Percentiles rank a stretch among this genome's conserved stretches.
Conservation (phyloP, 2,797 vertebrate genomes). For the Acanthurus tractus region DNA sequence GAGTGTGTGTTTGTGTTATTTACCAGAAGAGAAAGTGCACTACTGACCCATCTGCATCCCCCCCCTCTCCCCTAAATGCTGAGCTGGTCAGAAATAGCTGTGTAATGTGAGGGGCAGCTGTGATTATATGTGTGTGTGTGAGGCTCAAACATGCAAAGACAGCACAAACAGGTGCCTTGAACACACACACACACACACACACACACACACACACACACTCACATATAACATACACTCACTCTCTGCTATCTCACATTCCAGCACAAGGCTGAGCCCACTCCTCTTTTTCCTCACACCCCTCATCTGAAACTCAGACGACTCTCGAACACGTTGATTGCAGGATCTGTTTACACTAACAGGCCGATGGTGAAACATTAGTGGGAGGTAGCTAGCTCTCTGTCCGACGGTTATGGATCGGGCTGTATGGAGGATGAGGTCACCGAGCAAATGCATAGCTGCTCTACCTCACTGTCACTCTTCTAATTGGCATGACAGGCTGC, state of each 20-base stretch:
- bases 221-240: neutral
- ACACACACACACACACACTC: neutral
- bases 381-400: constrained; percentile 45
- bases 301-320: constrained; percentile 53
- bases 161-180: constrained; percentile 66
- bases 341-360: constrained; percentile 55
- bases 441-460: constrained; percentile 62
- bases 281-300: constrained; percentile 63
- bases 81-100: constrained; percentile 69
- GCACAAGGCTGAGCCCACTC: constrained; percentile 49
- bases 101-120: constrained; percentile 58
- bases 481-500: constrained; percentile 73
- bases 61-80: neutral
- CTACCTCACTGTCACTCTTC: constrained; percentile 76
- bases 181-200: constrained; percentile 24
- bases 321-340: constrained; percentile 64
- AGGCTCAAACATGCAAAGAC: constrained; percentile 65
- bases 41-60: constrained; percentile 24
- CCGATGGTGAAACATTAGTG: constrained; percentile 47
- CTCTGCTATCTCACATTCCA: constrained; percentile 64
- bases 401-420: constrained; percentile 66
- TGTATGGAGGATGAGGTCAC: constrained; percentile 78
- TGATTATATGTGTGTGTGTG: constrained; percentile 34
- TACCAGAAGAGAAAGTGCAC: constrained; percentile 36
- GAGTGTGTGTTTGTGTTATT: constrained; percentile 22